Percentiles rank a stretch among this genome's conserved stretches.
These are phyloP conservation scores for Mythimna lalbum DNA, from an alignment of 2,888 invertebrate species.

Conservation along the genomic window DNA sequence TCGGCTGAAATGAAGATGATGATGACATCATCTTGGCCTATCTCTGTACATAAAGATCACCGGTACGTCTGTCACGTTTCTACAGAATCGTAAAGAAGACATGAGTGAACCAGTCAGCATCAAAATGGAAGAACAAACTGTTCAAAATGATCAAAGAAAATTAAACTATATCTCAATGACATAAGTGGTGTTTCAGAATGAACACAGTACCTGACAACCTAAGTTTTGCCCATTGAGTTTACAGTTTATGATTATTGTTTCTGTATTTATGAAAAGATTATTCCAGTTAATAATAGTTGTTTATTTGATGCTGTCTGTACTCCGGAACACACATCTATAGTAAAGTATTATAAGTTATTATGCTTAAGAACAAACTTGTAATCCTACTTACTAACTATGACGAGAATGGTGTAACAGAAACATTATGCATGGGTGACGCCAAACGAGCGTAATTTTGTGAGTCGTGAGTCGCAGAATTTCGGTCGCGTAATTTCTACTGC, in stretches of 20 bases:
- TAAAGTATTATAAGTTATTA: background rate
- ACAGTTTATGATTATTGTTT: background rate
- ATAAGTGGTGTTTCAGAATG: background rate
- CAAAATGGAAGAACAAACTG: background rate
- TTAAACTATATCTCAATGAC: conserved; percentile 1
- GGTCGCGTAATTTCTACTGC: too few species aligned
- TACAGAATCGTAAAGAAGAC: too few species aligned
- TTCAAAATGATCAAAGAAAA: background rate
- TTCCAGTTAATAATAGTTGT: too few species aligned
- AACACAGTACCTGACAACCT: background rate
- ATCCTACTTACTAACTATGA: background rate
- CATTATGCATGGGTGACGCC: too few species aligned
- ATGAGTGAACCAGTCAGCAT: background rate
- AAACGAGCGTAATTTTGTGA: too few species aligned
- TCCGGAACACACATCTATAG: background rate
- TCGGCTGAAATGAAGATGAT: too few species aligned
- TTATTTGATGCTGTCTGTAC: background rate
- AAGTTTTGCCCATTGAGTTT: background rate
- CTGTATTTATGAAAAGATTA: background rate
- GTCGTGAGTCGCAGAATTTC: too few species aligned
- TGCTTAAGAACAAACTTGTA: background rate
- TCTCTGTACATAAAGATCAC: too few species aligned
- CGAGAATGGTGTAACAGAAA: background rate
- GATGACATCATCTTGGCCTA: too few species aligned
- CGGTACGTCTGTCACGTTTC: too few species aligned